phyloP scores from a whole-genome alignment of 1,140 invertebrate species.

The Hyles vespertilio region DNA sequence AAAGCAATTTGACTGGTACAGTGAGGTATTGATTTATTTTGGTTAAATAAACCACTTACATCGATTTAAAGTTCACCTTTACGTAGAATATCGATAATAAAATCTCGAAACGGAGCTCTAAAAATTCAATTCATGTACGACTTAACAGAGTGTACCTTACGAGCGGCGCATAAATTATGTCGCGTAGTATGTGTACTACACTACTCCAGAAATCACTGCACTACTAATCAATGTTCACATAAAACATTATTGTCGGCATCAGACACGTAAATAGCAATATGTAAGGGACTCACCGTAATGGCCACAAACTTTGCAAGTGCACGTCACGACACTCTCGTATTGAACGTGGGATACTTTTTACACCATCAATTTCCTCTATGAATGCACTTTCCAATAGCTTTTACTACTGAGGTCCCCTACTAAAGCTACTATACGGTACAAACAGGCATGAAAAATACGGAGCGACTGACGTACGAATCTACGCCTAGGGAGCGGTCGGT shows the following conservation, averaged over 20 bases:
- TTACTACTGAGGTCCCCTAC: constrained; percentile 69
- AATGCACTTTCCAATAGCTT: constrained; percentile 74
- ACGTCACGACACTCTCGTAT: constrained; percentile 47
- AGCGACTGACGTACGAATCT: constrained; percentile 66
- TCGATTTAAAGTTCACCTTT: no score
- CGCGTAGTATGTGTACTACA: no score
- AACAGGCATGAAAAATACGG: constrained; percentile 71
- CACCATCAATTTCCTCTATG: constrained; percentile 59
- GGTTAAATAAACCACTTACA: no score
- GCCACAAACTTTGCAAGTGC: constrained; percentile 57
- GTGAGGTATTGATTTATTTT: no score
- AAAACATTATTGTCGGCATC: constrained; percentile 34
- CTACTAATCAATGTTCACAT: constrained; percentile 10
- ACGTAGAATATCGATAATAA: no score
- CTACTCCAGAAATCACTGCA: no score
- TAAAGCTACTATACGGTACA: constrained; percentile 70
- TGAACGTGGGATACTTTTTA: constrained; percentile 70
- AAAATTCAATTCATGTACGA: no score
- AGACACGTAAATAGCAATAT: constrained; percentile 57
- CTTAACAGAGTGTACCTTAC: no score
- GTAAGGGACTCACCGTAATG: constrained; percentile 62
- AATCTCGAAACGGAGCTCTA: no score
- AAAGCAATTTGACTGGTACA: no score
- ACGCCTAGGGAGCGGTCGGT: constrained; percentile 69
- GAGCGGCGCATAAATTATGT: no score